Evolutionary conservation across 2,888 invertebrate genomes (phyloP), one percentile per base, ranked within the genome.

Genomic region (Tortrix viridana): DNA sequence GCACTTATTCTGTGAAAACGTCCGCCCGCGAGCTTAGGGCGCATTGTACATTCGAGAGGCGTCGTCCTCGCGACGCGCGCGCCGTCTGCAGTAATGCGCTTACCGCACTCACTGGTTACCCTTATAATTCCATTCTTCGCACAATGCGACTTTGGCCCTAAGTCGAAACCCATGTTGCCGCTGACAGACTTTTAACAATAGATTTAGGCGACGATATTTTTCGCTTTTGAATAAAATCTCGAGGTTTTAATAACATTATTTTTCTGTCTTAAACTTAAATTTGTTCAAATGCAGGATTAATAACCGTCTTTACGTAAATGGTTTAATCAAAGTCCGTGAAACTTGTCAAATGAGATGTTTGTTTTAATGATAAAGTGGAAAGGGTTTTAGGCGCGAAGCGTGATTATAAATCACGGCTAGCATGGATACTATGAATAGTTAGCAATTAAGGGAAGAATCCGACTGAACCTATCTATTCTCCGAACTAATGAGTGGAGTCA

Each of bases 21-120:
- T 78, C 76, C 81, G 81, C 79, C 76, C 70, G 74, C 72, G 80
- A 85, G 86, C 86, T 87, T 85, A 88, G 80, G 74, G 76, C 80
- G 75, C 82, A 89, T 89, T 89, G 87, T 87, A 88, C 79, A 89
- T 89, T 84, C 89, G 83, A 77, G 77, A 71, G 74, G 80, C 86
- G 85, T 88, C 79, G 76, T 73, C 71, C 69, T 76, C 76, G 73
- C 79, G 78, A 77, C 69, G 74, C 71, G 77, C 77, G 74, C 71
- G 65, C 75, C 71, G 65, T 71, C 77, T 82, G 85, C 86, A 84
- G 83, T 91, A 90, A 89, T 89, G 85, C 89, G 86, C 89, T 89
- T 89, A 89, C 77, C 82, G 79, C 80, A 77, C 83, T 81, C 78
- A 78, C 79, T 82, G 74, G 77, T 76, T 81, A 82, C 85, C 84